Base-by-base conservation (phyloP, 2,888 invertebrate genomes). In the Lamellibrachia satsuma region DNA sequence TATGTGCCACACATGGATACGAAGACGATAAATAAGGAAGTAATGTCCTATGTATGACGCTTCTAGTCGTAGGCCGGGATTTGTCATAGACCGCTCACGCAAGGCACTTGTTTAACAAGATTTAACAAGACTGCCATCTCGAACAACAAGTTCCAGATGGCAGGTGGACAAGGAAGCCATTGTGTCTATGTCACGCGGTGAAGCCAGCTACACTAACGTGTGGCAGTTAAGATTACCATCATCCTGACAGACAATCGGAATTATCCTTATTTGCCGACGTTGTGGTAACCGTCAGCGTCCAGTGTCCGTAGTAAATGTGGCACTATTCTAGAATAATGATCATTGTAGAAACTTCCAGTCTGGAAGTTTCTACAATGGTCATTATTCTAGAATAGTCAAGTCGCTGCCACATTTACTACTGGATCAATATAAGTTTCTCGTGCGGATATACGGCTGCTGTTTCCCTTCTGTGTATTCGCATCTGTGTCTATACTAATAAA, bases 241-340 rank as follows among this genome's bases (percentile, higher is more conserved):
- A n/a, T 75, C n/a, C 75, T n/a, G 75, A 11, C 75, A 6, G 22
- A 75, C 75, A 75, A 75, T 75, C 75, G n/a, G 75, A 75, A 75
- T 75, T 75, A 75, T 75, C 75, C 75, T 75, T 75, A 75, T 75
- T 75, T 75, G 75, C 75, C 75, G 22, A 11, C 75, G n/a, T 75
- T 75, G n/a, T n/a, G 75, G 22, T n/a, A n/a, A 6, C 22, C 75
- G 4, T 75, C 75, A 75, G n/a, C 22, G 75, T 22, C 75, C 75
- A 75, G 22, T 75, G n/a, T 75, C 4, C 15, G 22, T n/a, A n/a
- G n/a, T n/a, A n/a, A n/a, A n/a, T n/a, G n/a, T n/a, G n/a, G n/a
- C n/a, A n/a, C n/a, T n/a, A n/a, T n/a, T n/a, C n/a, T n/a, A n/a
- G n/a, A n/a, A n/a, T n/a, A n/a, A n/a, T n/a, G n/a, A n/a, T n/a